Evolutionary conservation across 2,113 vertebrate species (phyloP).

Genomic region (Eudyptes chrysolophus): DNA sequence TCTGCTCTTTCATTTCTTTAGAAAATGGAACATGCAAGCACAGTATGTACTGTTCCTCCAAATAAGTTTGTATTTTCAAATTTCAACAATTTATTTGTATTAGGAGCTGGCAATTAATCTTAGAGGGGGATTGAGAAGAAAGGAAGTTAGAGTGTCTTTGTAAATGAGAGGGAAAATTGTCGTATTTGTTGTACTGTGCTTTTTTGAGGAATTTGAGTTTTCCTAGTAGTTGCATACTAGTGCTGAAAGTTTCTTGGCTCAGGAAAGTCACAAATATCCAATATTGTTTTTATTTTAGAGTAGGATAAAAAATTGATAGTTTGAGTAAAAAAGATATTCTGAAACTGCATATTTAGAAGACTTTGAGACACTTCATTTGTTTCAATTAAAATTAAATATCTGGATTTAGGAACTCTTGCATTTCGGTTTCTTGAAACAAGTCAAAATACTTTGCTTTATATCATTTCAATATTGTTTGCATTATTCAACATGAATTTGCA

Average conservation of each 20-base stretch:
- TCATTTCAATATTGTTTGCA: not conserved
- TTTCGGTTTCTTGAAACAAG: not conserved
- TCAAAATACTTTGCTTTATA: not conserved
- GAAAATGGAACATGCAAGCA: not conserved
- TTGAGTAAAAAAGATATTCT: not conserved
- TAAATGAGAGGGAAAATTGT: not conserved
- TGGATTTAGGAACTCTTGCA: not conserved
- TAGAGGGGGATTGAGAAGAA: not conserved
- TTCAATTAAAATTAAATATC: not conserved
- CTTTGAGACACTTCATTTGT: not conserved
- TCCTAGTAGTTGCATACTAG: not conserved
- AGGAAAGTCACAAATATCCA: not conserved
- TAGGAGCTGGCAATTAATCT: not conserved
- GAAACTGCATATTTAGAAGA: not conserved
- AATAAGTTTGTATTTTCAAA: not conserved
- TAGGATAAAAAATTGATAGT: not conserved
- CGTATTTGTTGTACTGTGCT: not conserved
- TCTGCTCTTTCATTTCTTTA: not conserved
- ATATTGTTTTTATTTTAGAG: not conserved
- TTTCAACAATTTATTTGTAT: not conserved
- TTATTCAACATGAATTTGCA: not conserved
- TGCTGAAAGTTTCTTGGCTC: not conserved
- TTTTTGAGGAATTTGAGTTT: not conserved
- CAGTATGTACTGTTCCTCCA: not conserved
- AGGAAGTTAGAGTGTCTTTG: not conserved